Conservation (phyloP, 2,113 vertebrate species). For the Oreotrochilus melanogaster region DNA sequence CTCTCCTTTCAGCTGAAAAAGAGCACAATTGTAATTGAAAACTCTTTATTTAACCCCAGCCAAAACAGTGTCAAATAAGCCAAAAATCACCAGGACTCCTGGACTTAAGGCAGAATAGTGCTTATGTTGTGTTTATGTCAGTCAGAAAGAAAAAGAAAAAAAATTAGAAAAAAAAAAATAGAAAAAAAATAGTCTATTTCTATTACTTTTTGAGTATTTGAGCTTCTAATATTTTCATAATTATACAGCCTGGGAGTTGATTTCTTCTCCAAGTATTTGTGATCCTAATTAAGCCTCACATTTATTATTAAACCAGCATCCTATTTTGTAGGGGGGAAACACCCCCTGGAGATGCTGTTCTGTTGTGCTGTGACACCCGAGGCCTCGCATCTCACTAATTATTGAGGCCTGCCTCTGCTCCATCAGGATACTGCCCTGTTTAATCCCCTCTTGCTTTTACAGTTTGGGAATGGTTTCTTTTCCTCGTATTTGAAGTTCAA, state of each 20-base stretch:
- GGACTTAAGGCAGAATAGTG: neutral
- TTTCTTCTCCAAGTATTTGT: slow-evolving; percentile 48
- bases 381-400: slow-evolving; percentile 50
- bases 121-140: neutral
- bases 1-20: neutral
- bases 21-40: neutral
- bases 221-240: slow-evolving; percentile 52
- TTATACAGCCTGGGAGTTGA: slow-evolving; percentile 44
- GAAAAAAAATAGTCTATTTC: too few species aligned
- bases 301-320: slow-evolving; percentile 63
- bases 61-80: neutral
- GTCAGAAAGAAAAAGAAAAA: too few species aligned
- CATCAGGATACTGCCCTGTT: slow-evolving; percentile 28
- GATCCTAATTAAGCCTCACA: slow-evolving; percentile 67
- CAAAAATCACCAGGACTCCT: neutral
- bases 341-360: neutral
- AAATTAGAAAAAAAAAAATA: too few species aligned
- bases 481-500: slow-evolving; percentile 64
- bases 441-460: slow-evolving; percentile 28
- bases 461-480: slow-evolving; percentile 23
- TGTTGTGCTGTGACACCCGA: slow-evolving; percentile 37
- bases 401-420: slow-evolving; percentile 26
- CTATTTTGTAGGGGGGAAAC: slow-evolving; percentile 18
- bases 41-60: neutral
- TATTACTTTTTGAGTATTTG: slow-evolving; percentile 5